Evolutionary conservation across 2,888 invertebrate genomes (phyloP).

Genomic region (Callimorpha dominula): DNA sequence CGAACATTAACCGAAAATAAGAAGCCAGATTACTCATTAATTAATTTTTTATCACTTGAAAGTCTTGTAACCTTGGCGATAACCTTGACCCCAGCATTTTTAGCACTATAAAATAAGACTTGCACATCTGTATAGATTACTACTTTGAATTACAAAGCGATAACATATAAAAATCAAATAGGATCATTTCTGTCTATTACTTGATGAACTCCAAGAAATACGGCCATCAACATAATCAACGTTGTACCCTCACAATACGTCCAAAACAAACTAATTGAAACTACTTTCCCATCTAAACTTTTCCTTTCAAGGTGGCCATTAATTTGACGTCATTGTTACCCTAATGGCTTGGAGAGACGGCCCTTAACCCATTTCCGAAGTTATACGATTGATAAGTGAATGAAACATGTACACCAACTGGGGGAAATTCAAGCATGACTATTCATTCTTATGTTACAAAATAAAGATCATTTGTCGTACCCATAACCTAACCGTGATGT

Average conservation of each 20-base stretch:
- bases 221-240: constrained; percentile 1
- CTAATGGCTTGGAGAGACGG: constrained; percentile 11
- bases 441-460: background rate
- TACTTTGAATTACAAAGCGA: too few relatives aligned
- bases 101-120: too few relatives aligned
- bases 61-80: too few relatives aligned
- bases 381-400: constrained; percentile 16
- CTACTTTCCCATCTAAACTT: constrained; percentile 14
- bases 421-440: background rate
- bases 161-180: background rate
- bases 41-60: too few relatives aligned
- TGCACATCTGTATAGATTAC: too few relatives aligned
- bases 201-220: background rate
- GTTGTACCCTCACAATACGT: background rate
- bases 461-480: background rate
- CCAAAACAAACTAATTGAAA: constrained; percentile 10
- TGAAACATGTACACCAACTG: background rate
- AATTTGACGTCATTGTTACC: constrained; percentile 15
- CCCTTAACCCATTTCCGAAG: constrained; percentile 10
- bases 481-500: too few relatives aligned
- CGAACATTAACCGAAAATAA: too few relatives aligned
- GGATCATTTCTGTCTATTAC: background rate
- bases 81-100: too few relatives aligned
- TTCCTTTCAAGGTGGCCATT: constrained; percentile 5
- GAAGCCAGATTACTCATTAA: too few relatives aligned